phyloP scores from a whole-genome alignment of 2,888 invertebrate species.

The Gryllus longicercus region DNA sequence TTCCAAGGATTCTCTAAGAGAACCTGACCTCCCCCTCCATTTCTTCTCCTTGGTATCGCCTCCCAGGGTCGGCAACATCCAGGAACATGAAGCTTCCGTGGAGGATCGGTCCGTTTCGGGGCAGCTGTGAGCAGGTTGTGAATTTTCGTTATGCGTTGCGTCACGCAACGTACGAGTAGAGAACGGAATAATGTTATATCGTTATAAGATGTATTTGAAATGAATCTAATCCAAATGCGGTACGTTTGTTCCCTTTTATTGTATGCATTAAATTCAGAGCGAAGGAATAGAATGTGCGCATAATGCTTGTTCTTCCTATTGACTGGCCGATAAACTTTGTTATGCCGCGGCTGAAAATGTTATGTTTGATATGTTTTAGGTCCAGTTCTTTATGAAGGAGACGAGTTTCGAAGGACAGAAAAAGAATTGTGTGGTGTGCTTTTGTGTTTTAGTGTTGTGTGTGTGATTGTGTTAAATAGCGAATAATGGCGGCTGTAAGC shows the following conservation, averaged over 20 bases:
- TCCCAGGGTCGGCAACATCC: no score
- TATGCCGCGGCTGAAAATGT: not conserved
- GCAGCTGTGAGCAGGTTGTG: no score
- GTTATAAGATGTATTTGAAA: no score
- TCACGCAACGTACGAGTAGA: no score
- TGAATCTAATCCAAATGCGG: no score
- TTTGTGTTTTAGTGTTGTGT: not conserved
- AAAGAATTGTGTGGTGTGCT: no score
- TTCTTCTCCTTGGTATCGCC: not conserved
- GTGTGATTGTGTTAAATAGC: not conserved
- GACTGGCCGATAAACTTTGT: not conserved
- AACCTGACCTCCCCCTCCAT: not conserved
- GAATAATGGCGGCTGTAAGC: slow-evolving; percentile 12
- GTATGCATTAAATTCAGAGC: no score
- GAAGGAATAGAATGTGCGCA: not conserved
- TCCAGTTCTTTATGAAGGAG: not conserved
- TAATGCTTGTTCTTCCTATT: not conserved
- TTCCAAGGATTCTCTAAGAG: not conserved
- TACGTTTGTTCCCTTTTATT: no score
- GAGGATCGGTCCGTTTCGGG: no score
- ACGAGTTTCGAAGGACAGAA: not conserved
- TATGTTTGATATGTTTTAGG: not conserved
- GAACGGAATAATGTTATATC: no score
- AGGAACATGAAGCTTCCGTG: no score
- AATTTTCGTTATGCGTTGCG: no score